Evolutionary conservation across 2,888 invertebrate genomes (phyloP), one percentile per base, ranked within the genome.

Genomic region (Mythimna albipuncta): DNA sequence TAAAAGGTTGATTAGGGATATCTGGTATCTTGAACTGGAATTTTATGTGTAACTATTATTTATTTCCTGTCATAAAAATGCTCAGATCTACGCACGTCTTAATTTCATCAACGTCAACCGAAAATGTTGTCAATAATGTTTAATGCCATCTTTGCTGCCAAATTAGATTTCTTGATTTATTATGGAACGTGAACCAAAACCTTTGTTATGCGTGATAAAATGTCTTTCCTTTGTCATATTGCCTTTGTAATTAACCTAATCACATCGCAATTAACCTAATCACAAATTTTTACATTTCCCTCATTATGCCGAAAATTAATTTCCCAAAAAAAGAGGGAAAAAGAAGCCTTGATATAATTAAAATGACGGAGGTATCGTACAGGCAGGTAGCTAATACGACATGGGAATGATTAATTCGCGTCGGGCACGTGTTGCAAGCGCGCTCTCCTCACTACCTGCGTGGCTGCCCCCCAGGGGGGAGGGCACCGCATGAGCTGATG

Each of bases 331-430:
- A 75, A 64, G 16, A 16, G 9, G 50, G 50, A 73, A 58, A 66
- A 59, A 38, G 32, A 50, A 26, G 7, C 64, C 72, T 77, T 85
- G 61, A 75, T 85, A 75, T 81, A 83, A 83, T 85, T 85, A 85
- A 85, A 85, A 79, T 76, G 73, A 67, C 75, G 75, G 71, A 75
- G 84, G 77, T 84, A 85, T 85, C 84, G 71, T 68, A 38, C 69
- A n/a, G 71, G 57, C 82, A 84, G 85, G 82, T 83, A 76, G 80
- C 76, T 85, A 86, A 86, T 86, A 85, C 87, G 87, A 85, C 86
- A 77, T 79, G 65, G 71, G 84, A 85, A 82, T 86, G 88, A 87
- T 84, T 85, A 83, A 87, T 87, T 85, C 78, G 72, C 69, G 79
- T 69, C 68, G 69, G 62, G 83, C 81, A 77, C 77, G 85, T 85